Base-by-base conservation (phyloP, 2,797 vertebrate genomes). In the Choloepus didactylus region DNA sequence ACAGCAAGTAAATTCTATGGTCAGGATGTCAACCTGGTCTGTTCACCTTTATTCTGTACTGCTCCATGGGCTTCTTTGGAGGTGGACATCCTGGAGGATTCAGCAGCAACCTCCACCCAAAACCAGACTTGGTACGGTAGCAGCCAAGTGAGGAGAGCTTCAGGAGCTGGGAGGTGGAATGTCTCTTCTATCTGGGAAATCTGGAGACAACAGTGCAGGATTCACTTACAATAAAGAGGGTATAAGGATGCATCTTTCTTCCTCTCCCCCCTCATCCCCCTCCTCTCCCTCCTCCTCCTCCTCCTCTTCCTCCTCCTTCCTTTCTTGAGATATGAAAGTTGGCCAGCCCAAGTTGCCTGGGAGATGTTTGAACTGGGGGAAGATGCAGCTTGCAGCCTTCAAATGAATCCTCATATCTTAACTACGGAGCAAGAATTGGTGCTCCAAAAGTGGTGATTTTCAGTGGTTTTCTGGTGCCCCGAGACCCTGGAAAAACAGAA, bases 51-150 rank as follows among this genome's bases (percentile, higher is more conserved):
- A 7, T 23, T 4, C 2, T 25, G 4, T 4, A 6, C 19, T 21
- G 66, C 18, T 21, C 46, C 16, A 0, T 18, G 60, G 18, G 7
- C 21, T 19, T 66, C 35, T 16, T 59, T 7, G 3, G 14, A 31
- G 25, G 23, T 0, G 21, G 64, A n/a, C 21, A 0, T 31, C 29
- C 0, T 5, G 8, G 35, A 31, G 11, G 3, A 8, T 35, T 35
- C 72, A 10, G 69, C 44, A 31, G 44, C 56, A 64, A 4, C 41
- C 19, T 51, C 7, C 35, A 4, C 35, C 72, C 27, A 35, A 21
- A 31, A 21, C 5, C 54, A 72, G 73, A 29, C 6, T 25, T 70
- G 70, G 31, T 67, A 25, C 85, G 3, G 44, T 54, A 54, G 15
- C 35, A 6, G 44, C 0, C 25, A 73, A 12, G 25, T 7, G 38